These are phyloP conservation scores for Chaunax sp. DNA, from an alignment of 2,797 vertebrate species.

Conservation along the genomic window DNA sequence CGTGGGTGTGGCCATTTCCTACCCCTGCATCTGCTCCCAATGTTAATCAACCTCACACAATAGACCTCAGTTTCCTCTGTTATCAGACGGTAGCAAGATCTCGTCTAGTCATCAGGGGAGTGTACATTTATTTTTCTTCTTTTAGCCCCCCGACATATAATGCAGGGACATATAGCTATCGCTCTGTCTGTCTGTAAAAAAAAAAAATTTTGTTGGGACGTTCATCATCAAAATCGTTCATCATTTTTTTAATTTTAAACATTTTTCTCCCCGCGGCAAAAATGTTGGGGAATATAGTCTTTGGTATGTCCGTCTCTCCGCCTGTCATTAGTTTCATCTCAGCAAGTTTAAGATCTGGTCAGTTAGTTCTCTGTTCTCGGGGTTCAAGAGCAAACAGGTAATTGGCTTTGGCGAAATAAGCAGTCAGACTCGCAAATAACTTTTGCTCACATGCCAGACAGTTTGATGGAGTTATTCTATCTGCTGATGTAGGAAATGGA, in stretches of 20 bases:
- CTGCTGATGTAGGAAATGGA: slow-evolving; percentile 53
- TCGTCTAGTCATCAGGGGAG: slow-evolving; percentile 57
- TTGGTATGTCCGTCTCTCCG: too few species aligned
- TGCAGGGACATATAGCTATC: too few species aligned
- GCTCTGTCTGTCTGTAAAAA: too few species aligned
- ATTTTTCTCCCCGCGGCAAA: too few species aligned
- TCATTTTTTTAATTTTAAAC: too few species aligned
- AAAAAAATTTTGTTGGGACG: too few species aligned
- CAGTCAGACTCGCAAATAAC: slow-evolving; percentile 13
- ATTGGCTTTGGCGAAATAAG: slow-evolving; percentile 15
- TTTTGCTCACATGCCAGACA: slow-evolving; percentile 44
- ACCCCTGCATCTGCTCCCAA: slow-evolving; percentile 49
- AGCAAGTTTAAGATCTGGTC: background rate
- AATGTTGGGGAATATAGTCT: too few species aligned
- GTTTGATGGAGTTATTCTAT: slow-evolving; percentile 35
- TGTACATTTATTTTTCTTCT: background rate
- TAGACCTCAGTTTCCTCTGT: slow-evolving; percentile 64
- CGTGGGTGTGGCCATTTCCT: slow-evolving; percentile 65
- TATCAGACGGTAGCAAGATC: slow-evolving; percentile 47
- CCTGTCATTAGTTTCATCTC: background rate
- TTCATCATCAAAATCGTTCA: too few species aligned
- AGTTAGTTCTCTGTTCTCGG: slow-evolving; percentile 2
- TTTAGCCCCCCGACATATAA: background rate
- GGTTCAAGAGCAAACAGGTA: slow-evolving; percentile 41
- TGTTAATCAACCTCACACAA: slow-evolving; percentile 65